Evolutionary conservation across 2,113 vertebrate species (phyloP).

Genomic region (Anser brachyrhynchus): DNA sequence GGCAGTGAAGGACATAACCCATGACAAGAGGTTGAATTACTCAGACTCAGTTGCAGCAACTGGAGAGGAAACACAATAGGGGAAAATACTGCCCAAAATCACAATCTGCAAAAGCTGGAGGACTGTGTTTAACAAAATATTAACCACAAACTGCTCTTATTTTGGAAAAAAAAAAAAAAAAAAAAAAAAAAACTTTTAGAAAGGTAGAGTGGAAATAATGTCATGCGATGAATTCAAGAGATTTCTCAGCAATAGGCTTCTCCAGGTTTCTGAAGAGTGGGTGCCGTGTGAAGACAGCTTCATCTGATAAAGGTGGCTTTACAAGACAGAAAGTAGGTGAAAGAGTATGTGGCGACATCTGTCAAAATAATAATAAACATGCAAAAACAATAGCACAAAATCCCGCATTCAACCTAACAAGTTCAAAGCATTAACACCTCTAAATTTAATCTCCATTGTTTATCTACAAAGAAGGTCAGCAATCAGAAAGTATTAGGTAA

Average conservation of each 20-base stretch:
- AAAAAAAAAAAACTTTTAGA: neutral
- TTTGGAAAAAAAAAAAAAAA: neutral
- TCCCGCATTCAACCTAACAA: neutral
- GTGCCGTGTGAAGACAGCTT: neutral
- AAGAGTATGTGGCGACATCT: neutral
- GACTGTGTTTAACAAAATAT: neutral
- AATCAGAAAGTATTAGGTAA: neutral
- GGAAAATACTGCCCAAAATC: neutral
- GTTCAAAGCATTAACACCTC: neutral
- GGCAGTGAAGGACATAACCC: neutral
- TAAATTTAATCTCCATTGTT: neutral
- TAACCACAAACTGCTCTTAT: neutral
- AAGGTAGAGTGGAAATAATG: neutral
- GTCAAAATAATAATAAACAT: neutral
- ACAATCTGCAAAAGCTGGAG: neutral
- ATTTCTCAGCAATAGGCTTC: neutral
- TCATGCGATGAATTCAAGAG: neutral
- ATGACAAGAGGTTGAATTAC: neutral
- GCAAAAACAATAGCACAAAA: neutral
- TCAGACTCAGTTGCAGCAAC: neutral
- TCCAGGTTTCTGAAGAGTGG: neutral
- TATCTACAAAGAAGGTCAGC: neutral
- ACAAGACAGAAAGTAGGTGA: neutral
- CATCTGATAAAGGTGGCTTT: neutral
- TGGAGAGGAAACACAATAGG: constrained; percentile 11